Conservation (phyloP, 1,140 invertebrate genomes). For the Plodia interpunctella region DNA sequence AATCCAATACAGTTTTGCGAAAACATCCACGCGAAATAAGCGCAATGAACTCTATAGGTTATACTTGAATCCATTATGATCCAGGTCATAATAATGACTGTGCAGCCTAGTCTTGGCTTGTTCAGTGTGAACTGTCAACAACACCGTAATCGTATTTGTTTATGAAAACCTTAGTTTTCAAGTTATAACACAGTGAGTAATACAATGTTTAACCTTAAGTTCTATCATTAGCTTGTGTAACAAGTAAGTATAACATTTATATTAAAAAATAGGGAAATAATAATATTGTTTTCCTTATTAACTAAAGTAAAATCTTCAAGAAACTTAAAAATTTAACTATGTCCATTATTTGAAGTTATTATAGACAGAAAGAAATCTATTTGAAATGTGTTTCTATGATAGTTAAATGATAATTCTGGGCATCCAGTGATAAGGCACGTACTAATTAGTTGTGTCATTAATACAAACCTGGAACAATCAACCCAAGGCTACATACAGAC, state of each 20-base stretch:
- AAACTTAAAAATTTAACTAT: no score
- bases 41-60: slow-evolving; percentile 55
- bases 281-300: no score
- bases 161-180: neutral
- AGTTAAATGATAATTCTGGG: no score
- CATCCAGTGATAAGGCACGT: slow-evolving; percentile 2
- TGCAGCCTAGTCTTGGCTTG: neutral
- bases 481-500: slow-evolving; percentile 4
- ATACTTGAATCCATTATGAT: slow-evolving; percentile 25
- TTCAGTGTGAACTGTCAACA: neutral
- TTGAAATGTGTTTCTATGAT: neutral
- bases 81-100: neutral
- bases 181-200: neutral
- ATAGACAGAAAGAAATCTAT: neutral
- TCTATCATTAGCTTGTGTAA: neutral
- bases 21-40: slow-evolving; percentile 59
- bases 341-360: no score
- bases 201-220: neutral
- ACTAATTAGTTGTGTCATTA: slow-evolving; percentile 4
- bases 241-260: neutral
- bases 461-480: slow-evolving; percentile 4
- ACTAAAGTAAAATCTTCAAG: no score
- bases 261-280: no score
- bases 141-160: neutral
- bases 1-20: slow-evolving; percentile 56